phyloP scores from a whole-genome alignment of 2,888 invertebrate species.

The Euclidia mi region DNA sequence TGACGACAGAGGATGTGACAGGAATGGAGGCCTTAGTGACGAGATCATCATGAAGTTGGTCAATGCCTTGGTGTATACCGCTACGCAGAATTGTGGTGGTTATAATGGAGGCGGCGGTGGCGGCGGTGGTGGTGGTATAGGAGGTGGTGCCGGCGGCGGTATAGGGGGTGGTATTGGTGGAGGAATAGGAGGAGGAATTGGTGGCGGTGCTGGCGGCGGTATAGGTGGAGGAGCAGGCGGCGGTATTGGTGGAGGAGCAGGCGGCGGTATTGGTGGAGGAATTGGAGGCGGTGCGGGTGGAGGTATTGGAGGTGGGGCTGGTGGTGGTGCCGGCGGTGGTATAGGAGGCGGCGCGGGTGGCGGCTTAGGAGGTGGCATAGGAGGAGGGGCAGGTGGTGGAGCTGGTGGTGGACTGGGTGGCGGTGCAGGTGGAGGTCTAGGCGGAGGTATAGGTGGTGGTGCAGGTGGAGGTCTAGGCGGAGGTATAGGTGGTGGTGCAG shows the following conservation, averaged over 20 bases:
- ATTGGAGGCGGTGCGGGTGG: no score
- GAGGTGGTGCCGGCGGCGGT: neutral
- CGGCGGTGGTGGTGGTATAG: conserved; percentile 9
- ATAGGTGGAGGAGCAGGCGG: no score
- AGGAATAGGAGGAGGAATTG: conserved; percentile 10
- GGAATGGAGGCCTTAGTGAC: conserved; percentile 60
- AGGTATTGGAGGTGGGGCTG: no score
- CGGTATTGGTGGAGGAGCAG: no score
- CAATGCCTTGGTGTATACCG: conserved; percentile 74
- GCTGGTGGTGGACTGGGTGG: conserved; percentile 7
- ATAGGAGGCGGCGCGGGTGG: no score
- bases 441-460: conserved; percentile 14
- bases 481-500: no score
- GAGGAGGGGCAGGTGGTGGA: conserved; percentile 11
- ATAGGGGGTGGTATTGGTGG: conserved; percentile 16
- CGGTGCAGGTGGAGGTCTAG: no score
- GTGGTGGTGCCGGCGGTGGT: no score
- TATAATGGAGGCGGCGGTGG: conserved; percentile 7
- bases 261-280: no score
- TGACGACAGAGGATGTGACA: conserved; percentile 35
- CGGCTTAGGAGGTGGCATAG: no score
- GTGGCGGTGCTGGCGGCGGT: conserved; percentile 27
- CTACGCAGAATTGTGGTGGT: conserved; percentile 66
- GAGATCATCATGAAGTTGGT: conserved; percentile 76
- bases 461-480: conserved; percentile 13